Evolutionary conservation across 2,113 vertebrate species (phyloP).

Genomic region (Pseudorhombus dupliciocellatus): DNA sequence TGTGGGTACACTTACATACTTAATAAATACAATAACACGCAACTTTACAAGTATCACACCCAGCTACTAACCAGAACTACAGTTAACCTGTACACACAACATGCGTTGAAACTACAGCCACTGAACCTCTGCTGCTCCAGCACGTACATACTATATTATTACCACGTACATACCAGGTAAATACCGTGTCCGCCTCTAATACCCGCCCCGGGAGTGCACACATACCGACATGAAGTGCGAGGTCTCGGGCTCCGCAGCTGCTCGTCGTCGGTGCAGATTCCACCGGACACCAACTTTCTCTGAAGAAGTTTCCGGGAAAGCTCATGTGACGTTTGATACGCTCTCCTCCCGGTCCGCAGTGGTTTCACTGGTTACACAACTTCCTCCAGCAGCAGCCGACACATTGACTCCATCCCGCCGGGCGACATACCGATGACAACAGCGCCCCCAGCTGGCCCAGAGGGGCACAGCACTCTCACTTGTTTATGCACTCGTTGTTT

Average conservation of each 20-base stretch:
- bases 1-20: no score
- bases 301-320: constrained; percentile 53
- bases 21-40: neutral
- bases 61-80: neutral
- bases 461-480: no score
- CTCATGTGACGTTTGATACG: constrained; percentile 42
- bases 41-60: neutral
- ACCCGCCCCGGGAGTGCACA: neutral
- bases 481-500: no score
- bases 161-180: neutral
- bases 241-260: neutral
- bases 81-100: neutral
- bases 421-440: constrained; percentile 46
- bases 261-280: constrained; percentile 10
- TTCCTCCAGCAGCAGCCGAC: constrained; percentile 20
- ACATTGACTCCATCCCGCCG: neutral
- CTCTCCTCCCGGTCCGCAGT: constrained; percentile 7
- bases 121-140: neutral
- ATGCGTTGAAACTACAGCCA: neutral
- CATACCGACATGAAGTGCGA: constrained; percentile 60
- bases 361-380: constrained; percentile 72
- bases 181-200: neutral
- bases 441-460: constrained; percentile 62
- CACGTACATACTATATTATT: neutral
- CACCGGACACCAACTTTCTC: neutral